Percentiles rank a stretch among this genome's conserved stretches.
Conservation (phyloP, 2,113 vertebrate species). For the Ctenodactylus gundi region DNA sequence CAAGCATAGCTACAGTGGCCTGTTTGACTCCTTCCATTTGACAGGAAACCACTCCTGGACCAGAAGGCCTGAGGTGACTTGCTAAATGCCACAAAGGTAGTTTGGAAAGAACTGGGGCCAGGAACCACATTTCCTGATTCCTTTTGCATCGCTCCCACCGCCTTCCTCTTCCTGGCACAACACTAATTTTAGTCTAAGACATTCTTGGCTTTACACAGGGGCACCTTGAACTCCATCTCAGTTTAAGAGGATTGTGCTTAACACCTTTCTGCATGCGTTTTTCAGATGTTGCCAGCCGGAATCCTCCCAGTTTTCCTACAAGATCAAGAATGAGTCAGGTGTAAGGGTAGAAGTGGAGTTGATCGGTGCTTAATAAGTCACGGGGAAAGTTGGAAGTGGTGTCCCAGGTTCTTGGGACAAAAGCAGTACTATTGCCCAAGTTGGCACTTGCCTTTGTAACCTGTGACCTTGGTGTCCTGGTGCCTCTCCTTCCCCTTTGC, state of each 20-base stretch:
- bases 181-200: not conserved
- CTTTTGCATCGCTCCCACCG: not conserved
- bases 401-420: not conserved
- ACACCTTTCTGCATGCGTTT: conserved; percentile 22
- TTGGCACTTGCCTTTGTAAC: not conserved
- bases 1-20: not conserved
- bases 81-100: not conserved
- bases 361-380: not conserved
- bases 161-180: not conserved
- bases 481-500: not conserved
- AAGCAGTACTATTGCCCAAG: not conserved
- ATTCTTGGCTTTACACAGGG: not conserved
- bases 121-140: conserved; percentile 22
- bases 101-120: not conserved
- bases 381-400: not conserved
- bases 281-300: not conserved
- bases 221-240: not conserved
- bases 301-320: conserved; percentile 25
- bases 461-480: not conserved
- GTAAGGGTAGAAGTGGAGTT: not conserved
- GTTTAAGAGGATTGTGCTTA: not conserved
- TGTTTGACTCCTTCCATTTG: not conserved
- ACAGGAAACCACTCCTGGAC: not conserved
- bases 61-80: not conserved
- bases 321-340: conserved; percentile 47